phyloP scores from a whole-genome alignment of 2,797 vertebrate genomes.

The Danio jaintianensis region DNA sequence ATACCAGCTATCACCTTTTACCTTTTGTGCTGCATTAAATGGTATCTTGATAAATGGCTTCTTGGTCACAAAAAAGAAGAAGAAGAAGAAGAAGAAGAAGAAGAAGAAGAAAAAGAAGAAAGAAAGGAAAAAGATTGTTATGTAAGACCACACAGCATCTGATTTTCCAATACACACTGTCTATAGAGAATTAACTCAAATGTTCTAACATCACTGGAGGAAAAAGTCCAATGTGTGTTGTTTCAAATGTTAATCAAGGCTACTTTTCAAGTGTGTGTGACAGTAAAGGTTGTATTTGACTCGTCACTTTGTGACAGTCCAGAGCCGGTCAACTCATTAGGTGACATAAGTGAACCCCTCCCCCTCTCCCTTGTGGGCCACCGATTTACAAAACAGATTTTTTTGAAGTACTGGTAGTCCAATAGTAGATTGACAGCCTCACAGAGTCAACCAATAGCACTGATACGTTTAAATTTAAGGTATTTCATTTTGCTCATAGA shows the following conservation, averaged over 20 bases:
- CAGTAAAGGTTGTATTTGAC: too few species aligned
- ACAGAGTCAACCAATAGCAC: not conserved
- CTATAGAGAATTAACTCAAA: not conserved
- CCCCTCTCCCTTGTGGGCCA: not conserved
- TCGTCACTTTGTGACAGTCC: not conserved
- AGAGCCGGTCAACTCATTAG: not conserved
- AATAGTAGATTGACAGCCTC: not conserved
- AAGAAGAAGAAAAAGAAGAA: too few species aligned
- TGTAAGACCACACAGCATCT: not conserved
- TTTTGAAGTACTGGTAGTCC: not conserved
- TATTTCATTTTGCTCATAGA: too few species aligned
- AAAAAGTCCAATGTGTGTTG: conserved; percentile 15
- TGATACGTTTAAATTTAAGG: not conserved
- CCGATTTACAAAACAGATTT: not conserved
- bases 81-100: too few species aligned
- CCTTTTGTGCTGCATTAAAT: conserved; percentile 25
- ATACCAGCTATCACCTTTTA: conserved; percentile 21
- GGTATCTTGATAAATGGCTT: conserved; percentile 37
- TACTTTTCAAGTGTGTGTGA: not conserved
- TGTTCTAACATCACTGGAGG: conserved; percentile 6
- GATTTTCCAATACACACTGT: conserved; percentile 5
- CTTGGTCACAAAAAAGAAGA: not conserved
- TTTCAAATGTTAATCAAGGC: not conserved
- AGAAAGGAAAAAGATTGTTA: not conserved
- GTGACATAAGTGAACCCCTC: not conserved